A percentile compares a stretch with the other conserved stretches of the same genome.
Evolutionary conservation across 2,113 vertebrate genomes (phyloP).

Genomic region (Amblyornis subalaris): DNA sequence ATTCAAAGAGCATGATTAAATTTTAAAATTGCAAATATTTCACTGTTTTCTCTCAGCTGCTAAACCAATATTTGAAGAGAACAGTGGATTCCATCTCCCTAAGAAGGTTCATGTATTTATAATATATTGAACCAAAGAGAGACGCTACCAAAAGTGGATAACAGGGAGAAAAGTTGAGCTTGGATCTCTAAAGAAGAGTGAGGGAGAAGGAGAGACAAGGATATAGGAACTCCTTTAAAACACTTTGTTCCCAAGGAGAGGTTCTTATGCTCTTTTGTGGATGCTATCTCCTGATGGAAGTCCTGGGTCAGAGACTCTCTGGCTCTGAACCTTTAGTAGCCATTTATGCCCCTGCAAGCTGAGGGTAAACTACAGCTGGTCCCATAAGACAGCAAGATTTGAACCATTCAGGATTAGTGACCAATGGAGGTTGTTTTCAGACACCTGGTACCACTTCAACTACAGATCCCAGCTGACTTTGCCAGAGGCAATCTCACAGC

Average conservation of each 20-base stretch:
- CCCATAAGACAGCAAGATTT: neutral
- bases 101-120: conserved; percentile 1
- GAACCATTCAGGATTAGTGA: neutral
- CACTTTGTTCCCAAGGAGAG: neutral
- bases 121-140: neutral
- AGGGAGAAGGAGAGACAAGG: neutral
- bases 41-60: neutral
- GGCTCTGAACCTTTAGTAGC: neutral
- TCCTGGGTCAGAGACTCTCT: neutral
- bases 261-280: neutral
- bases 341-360: neutral
- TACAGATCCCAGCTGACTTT: neutral
- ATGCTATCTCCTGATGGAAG: neutral
- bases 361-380: neutral
- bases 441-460: neutral
- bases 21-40: neutral
- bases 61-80: conserved; percentile 26
- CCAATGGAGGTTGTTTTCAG: neutral
- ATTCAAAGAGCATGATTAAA: neutral
- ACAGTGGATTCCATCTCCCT: neutral
- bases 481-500: neutral
- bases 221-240: neutral
- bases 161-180: neutral
- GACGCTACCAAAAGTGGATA: neutral
- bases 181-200: neutral